Base-by-base conservation (phyloP, 2,797 vertebrate genomes). In the Dendrocincla fuliginosa region DNA sequence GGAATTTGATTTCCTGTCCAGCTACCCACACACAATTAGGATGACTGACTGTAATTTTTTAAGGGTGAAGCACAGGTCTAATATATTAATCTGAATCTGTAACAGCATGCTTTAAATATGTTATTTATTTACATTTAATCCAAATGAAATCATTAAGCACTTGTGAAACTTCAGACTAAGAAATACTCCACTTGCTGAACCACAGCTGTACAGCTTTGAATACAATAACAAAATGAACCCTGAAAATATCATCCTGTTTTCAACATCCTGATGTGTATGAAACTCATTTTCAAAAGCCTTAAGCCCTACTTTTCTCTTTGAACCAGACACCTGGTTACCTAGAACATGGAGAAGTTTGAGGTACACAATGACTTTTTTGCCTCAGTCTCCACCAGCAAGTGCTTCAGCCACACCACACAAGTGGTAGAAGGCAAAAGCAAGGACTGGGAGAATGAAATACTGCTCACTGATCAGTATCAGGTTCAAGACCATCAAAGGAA, bases 401-500 rank as follows among this genome's bases (percentile, higher is more conserved):
- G 16, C 35, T 80, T 16, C 28, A 74, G 16, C 18, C 32, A 37
- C 5, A 13, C 5, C 6, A 25, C 16, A 10, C 13, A 55, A 37
- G 15, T 9, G 64, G 41, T 22, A 46, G 52, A 78, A 53, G 25
- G 16, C 8, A 52, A n/a, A 60, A 61, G 35, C 20, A 61, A 14
- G 32, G 23, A 25, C 23, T 55, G 27, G 16, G 8, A 37, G 5
- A 55, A 61, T n/a, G 23, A 47, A 60, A 5, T 47, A 28, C 16
- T 35, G 8, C 3, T 20, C 53, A 30, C 16, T 68, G n/a, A n/a
- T n/a, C n/a, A n/a, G n/a, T n/a, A 44, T 17, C 1, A 1, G 19
- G 13, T 14, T 49, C 11, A 7, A 61, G 15, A 44, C 16, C 15
- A 23, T 53, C 10, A 12, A 78, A 55, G 23, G 41, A 39, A 63